Evolutionary conservation across 2,888 invertebrate genomes (phyloP).

Genomic region (Drosophila meridionalis): DNA sequence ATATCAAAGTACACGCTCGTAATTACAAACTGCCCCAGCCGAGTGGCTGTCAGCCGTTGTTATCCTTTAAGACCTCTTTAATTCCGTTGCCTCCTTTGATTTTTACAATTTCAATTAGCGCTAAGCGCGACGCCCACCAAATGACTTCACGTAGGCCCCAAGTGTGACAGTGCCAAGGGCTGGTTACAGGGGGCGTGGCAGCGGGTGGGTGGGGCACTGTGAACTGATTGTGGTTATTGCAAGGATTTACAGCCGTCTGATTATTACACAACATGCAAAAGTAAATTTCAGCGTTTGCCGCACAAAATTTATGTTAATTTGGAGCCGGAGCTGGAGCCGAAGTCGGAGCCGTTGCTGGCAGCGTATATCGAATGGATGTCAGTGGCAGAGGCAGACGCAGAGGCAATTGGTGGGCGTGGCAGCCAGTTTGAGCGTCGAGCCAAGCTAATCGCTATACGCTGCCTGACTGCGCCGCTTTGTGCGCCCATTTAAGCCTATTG

Average conservation of each 20-base stretch:
- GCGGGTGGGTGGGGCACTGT: conserved; percentile 1
- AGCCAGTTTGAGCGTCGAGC: neutral
- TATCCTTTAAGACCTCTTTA: conserved; percentile 56
- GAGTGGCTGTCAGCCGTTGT: conserved; percentile 47
- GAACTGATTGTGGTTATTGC: conserved; percentile 45
- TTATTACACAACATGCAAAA: conserved; percentile 68
- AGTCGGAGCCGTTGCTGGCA: conserved; percentile 21
- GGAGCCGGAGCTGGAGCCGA: conserved; percentile 21
- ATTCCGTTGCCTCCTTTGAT: conserved; percentile 66
- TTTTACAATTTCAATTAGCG: conserved; percentile 77
- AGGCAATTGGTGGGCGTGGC: conserved; percentile 18
- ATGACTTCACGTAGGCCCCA: conserved; percentile 14
- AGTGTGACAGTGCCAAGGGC: neutral
- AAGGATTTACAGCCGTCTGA: conserved; percentile 67
- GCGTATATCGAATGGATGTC: conserved; percentile 43
- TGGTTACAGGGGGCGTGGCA: neutral
- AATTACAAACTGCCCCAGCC: conserved; percentile 62
- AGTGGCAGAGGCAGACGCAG: conserved; percentile 5
- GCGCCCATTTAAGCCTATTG: conserved; percentile 23
- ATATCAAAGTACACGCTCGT: conserved; percentile 46
- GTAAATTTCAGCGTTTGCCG: conserved; percentile 67
- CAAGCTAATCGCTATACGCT: conserved; percentile 28
- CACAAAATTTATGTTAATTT: conserved; percentile 75
- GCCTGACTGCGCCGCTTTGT: conserved; percentile 31
- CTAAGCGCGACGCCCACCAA: conserved; percentile 49